A percentile compares a stretch with the other conserved stretches of the same genome.
phyloP scores from a whole-genome alignment of 1,140 invertebrate genomes.

The Wasmannia auropunctata region DNA sequence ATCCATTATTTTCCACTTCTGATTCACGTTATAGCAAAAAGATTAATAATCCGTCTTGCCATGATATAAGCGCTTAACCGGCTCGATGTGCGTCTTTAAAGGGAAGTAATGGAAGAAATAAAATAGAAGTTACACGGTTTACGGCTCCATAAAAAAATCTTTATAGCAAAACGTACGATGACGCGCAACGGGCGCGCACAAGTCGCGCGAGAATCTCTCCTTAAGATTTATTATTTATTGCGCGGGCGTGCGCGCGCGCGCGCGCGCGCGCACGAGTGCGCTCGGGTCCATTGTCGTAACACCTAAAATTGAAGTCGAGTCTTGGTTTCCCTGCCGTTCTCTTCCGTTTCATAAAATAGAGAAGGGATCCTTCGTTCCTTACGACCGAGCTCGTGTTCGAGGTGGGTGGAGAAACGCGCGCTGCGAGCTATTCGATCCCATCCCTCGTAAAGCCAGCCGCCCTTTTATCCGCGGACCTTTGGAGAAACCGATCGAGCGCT shows the following conservation, averaged over 20 bases:
- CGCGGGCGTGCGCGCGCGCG: too few species aligned
- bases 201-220: not conserved
- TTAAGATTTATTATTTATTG: constrained; percentile 58
- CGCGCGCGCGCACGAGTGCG: too few species aligned
- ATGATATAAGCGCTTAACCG: not conserved
- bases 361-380: constrained; percentile 24
- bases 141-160: constrained; percentile 45
- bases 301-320: constrained; percentile 55
- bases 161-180: constrained; percentile 34
- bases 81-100: constrained; percentile 10
- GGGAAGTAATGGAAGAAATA: constrained; percentile 26
- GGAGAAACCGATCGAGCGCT: constrained; percentile 13
- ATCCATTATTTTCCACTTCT: too few species aligned
- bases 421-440: constrained; percentile 37
- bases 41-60: constrained; percentile 20
- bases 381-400: not conserved
- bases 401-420: constrained; percentile 25
- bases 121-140: constrained; percentile 44
- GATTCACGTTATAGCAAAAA: not conserved
- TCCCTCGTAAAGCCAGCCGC: constrained; percentile 35
- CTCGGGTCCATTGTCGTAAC: constrained; percentile 59
- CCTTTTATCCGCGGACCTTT: constrained; percentile 44
- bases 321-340: constrained; percentile 53
- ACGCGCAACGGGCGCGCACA: not conserved
- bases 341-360: constrained; percentile 66